Conservation (phyloP, 2,888 invertebrate species). For the Netelia inedita region DNA sequence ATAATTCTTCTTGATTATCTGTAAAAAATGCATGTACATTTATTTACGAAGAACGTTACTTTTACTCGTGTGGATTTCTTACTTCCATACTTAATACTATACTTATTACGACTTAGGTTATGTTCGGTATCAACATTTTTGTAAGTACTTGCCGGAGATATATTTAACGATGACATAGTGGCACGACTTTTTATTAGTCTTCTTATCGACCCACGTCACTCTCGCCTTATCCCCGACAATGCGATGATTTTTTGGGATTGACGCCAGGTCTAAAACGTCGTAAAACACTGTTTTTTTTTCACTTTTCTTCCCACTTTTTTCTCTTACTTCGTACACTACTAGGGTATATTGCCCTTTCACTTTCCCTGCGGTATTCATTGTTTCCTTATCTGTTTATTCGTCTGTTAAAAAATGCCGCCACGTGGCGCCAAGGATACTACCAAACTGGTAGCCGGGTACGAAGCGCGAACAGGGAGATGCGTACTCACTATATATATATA, state of each 20-base stretch:
- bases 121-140: constrained; percentile 6
- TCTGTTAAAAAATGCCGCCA: not conserved
- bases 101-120: not conserved
- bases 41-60: not conserved
- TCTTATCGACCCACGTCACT: constrained; percentile 22
- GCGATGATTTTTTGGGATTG: constrained; percentile 34
- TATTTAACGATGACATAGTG: constrained; percentile 17
- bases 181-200: constrained; percentile 17
- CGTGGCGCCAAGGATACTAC: not conserved
- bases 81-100: no score
- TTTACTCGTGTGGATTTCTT: not conserved
- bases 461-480: no score
- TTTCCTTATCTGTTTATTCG: not conserved
- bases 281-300: not conserved
- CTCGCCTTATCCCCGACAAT: constrained; percentile 18
- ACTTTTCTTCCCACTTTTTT: not conserved
- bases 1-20: constrained; percentile 40
- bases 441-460: not conserved
- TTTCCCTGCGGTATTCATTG: constrained; percentile 8
- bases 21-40: constrained; percentile 8
- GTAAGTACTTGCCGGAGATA: constrained; percentile 37
- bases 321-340: constrained; percentile 6
- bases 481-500: not conserved
- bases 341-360: constrained; percentile 31
- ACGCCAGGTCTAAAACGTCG: constrained; percentile 35